Base-by-base conservation (phyloP, 1,140 invertebrate genomes). In the Druon quercuslanigerum region DNA sequence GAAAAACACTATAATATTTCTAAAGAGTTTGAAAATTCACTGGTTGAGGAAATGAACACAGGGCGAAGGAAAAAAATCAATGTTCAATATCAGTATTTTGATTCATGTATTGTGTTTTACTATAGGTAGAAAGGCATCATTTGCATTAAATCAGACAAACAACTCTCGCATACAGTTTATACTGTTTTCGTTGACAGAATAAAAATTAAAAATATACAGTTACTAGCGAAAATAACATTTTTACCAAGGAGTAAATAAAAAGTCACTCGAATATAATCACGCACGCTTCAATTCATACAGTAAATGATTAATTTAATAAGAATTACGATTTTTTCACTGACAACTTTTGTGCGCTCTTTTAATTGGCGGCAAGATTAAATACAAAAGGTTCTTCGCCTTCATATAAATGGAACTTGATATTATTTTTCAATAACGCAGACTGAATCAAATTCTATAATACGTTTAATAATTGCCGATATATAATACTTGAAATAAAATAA, bases 171-270 rank as follows among this genome's bases (percentile, higher is more conserved):
- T 66, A n/a, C 25, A 33, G 25, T 66, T 66, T n/a, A 40, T n/a
- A 40, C 16, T 33, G 33, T 9, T 40, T 66, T 66, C 25, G 20
- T 46, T 66, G 60, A 66, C 25, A 46, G 25, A 66, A 66, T 33
- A 66, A 66, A 40, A 40, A 66, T 25, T 66, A 66, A 66, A 66
- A 66, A 66, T 66, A 66, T 66, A 66, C 60, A 56, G 33, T 66
- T n/a, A 66, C 60, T 66, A 7, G 46, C 20, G 60, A 66, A 66
- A 66, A 66, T 66, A 66, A 40, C 33, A 66, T 33, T 25, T 66
- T 40, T 40, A 66, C 14, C 60, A 25, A 66, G 16, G 40, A 66
- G 60, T 66, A 40, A 66, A 25, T 66, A 46, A 66, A 66, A 25
- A 66, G 14, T 66, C 60, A 66, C 40, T 66, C 16, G 2, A 40